phyloP scores from a whole-genome alignment of 2,797 vertebrate genomes.

The Bufotes viridis region DNA sequence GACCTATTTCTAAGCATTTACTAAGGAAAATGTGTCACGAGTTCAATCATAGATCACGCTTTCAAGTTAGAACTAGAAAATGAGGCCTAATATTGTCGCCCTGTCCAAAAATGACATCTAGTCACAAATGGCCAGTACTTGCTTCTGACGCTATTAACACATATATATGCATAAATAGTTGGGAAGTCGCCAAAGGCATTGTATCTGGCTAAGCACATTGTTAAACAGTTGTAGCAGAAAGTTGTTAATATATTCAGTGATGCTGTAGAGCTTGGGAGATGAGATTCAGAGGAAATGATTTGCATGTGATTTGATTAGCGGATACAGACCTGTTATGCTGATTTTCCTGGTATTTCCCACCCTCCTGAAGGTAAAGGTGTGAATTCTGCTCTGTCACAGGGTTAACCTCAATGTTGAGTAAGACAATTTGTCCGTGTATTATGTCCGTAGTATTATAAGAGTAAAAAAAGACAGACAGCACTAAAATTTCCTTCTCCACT shows the following conservation, averaged over 20 bases:
- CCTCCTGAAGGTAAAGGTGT: background rate
- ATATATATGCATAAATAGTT: background rate
- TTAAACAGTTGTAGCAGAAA: slow-evolving; percentile 16
- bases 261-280: background rate
- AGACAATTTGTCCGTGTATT: background rate
- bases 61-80: background rate
- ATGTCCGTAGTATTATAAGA: background rate
- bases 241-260: slow-evolving; percentile 31
- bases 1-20: no score
- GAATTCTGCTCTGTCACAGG: background rate
- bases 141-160: no score
- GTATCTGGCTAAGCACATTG: background rate
- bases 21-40: no score
- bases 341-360: background rate
- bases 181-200: background rate
- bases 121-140: background rate
- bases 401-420: background rate
- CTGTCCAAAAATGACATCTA: background rate
- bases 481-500: no score
- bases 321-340: background rate
- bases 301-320: slow-evolving; percentile 30
- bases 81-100: background rate
- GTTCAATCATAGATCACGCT: no score
- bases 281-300: slow-evolving; percentile 4
- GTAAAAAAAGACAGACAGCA: background rate